Evolutionary conservation across 2,888 invertebrate species (phyloP).

Genomic region (Syrista parreyssii): DNA sequence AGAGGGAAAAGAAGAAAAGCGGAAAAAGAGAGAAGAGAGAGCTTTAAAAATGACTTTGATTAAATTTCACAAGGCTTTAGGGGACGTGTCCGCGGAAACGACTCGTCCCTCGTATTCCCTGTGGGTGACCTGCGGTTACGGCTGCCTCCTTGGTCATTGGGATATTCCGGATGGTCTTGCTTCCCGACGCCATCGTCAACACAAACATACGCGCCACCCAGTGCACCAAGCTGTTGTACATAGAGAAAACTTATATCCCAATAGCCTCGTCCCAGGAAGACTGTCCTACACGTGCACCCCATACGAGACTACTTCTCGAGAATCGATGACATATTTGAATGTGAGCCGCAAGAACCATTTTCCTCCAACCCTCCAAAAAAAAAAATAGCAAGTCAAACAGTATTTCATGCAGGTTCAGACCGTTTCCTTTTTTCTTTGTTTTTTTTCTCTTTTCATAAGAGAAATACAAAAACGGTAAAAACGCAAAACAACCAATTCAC

Average conservation of each 20-base stretch:
- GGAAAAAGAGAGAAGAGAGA: background rate
- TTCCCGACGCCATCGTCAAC: background rate
- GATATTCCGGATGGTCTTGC: background rate
- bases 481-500: too few relatives aligned
- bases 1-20: background rate
- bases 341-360: background rate
- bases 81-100: background rate
- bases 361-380: background rate
- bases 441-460: too few relatives aligned
- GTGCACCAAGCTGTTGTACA: background rate
- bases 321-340: background rate
- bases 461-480: too few relatives aligned
- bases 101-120: background rate
- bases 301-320: background rate
- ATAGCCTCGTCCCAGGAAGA: background rate
- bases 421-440: too few relatives aligned
- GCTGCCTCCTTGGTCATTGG: background rate
- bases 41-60: background rate
- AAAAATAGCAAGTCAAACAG: too few relatives aligned
- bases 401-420: too few relatives aligned
- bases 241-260: background rate
- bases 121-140: background rate
- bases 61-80: background rate
- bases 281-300: background rate
- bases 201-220: background rate